A percentile compares a stretch with the other conserved stretches of the same genome.
phyloP scores from a whole-genome alignment of 1,140 invertebrate genomes.

The Cotesia vestalis region DNA sequence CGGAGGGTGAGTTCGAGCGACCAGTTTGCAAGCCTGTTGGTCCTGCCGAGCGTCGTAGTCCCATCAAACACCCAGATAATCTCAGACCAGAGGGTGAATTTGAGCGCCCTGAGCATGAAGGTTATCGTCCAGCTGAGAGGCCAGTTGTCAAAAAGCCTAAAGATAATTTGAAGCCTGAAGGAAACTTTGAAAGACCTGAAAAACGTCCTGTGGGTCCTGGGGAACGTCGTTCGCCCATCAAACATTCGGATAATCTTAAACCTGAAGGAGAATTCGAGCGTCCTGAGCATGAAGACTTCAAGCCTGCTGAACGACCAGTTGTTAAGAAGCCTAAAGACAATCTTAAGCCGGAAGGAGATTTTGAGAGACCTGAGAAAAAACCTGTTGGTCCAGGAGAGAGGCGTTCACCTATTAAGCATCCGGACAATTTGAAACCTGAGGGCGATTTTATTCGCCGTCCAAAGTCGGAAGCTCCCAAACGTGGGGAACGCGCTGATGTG shows the following conservation, averaged over 20 bases:
- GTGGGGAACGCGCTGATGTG: conserved; percentile 46
- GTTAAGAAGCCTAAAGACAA: conserved; percentile 68
- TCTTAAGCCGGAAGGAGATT: conserved; percentile 69
- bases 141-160: conserved; percentile 50
- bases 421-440: conserved; percentile 65
- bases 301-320: conserved; percentile 66
- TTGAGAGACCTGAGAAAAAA: conserved; percentile 40
- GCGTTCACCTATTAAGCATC: conserved; percentile 54
- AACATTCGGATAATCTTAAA: conserved; percentile 57
- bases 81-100: conserved; percentile 70
- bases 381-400: conserved; percentile 56
- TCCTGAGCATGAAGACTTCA: conserved; percentile 60
- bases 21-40: conserved; percentile 60
- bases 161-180: conserved; percentile 67
- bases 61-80: conserved; percentile 64
- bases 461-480: conserved; percentile 39
- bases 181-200: conserved; percentile 62
- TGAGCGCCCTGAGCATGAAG: conserved; percentile 50
- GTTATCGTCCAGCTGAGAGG: conserved; percentile 34
- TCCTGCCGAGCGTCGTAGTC: conserved; percentile 61
- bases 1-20: conserved; percentile 68
- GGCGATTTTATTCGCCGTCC: conserved; percentile 67
- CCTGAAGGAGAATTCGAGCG: conserved; percentile 60
- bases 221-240: conserved; percentile 51
- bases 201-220: conserved; percentile 44